These are phyloP conservation scores for Tamandua tetradactyla DNA, from an alignment of 2,797 vertebrate genomes.

Conservation along the genomic window DNA sequence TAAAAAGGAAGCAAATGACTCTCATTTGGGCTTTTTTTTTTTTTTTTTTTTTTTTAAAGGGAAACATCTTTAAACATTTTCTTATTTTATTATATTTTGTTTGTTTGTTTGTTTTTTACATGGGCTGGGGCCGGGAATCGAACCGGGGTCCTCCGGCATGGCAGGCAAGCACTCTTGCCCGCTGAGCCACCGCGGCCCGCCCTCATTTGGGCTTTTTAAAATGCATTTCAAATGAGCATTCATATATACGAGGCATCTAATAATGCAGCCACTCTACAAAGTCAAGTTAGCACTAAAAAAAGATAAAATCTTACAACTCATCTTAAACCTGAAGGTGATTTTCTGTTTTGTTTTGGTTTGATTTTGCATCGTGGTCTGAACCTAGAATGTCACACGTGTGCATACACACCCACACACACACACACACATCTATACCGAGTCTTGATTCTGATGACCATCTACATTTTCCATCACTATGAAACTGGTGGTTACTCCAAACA, in stretches of 20 bases:
- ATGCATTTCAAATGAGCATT: constrained; percentile 35
- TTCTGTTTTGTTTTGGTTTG: constrained; percentile 3
- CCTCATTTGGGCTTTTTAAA: constrained; percentile 45
- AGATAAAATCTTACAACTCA: background rate
- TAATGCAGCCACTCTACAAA: background rate
- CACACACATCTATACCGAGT: background rate
- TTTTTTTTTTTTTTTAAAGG: constrained; percentile 17
- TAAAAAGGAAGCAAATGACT: constrained; percentile 52
- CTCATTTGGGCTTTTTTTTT: constrained; percentile 33
- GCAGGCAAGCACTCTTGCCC: too few relatives aligned
- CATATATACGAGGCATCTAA: background rate
- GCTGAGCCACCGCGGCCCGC: too few relatives aligned
- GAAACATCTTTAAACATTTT: too few relatives aligned
- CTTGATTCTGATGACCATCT: background rate
- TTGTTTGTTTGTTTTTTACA: too few relatives aligned
- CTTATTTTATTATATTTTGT: too few relatives aligned
- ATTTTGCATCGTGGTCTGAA: constrained; percentile 30
- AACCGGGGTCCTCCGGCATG: too few relatives aligned
- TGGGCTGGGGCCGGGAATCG: too few relatives aligned
- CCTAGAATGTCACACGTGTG: background rate
- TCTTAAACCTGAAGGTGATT: background rate
- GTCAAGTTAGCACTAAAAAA: background rate
- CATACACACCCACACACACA: background rate
- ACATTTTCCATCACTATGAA: background rate
- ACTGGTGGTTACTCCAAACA: background rate